Conservation (phyloP, 2,797 vertebrate genomes). For the Danio choprae region DNA sequence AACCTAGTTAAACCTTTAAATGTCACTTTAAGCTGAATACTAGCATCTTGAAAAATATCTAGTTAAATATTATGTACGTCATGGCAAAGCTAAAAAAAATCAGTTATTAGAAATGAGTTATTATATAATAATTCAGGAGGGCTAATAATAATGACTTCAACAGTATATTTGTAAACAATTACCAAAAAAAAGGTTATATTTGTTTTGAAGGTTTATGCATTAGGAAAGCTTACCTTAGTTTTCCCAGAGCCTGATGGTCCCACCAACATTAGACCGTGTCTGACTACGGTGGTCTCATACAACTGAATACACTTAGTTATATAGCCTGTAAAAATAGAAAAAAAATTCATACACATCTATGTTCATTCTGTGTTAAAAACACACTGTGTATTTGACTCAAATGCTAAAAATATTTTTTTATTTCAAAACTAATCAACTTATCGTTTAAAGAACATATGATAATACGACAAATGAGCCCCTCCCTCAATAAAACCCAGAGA, state of each 20-base stretch:
- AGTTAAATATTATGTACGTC: no score
- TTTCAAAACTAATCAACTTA: background rate
- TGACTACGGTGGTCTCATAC: conserved; percentile 91
- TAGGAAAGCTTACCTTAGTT: conserved; percentile 81
- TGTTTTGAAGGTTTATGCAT: background rate
- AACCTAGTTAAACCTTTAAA: no score
- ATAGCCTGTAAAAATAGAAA: conserved; percentile 77
- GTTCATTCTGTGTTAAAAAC: background rate
- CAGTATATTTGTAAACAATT: no score
- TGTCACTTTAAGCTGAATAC: no score
- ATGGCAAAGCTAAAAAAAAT: no score
- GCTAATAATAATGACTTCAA: no score
- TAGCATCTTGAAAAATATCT: no score
- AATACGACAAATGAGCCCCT: no score
- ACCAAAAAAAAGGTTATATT: background rate
- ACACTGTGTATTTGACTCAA: background rate
- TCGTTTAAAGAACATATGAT: no score
- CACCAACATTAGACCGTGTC: conserved; percentile 91
- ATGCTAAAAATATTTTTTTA: background rate
- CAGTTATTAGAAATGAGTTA: no score
- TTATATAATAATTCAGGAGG: no score
- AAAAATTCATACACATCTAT: background rate
- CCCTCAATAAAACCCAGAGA: no score
- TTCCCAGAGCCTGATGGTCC: conserved; percentile 92
- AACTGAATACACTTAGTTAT: conserved; percentile 93